Evolutionary conservation across 2,888 invertebrate genomes (phyloP), one percentile per base, ranked within the genome.

Genomic region (Lymantria dispar): DNA sequence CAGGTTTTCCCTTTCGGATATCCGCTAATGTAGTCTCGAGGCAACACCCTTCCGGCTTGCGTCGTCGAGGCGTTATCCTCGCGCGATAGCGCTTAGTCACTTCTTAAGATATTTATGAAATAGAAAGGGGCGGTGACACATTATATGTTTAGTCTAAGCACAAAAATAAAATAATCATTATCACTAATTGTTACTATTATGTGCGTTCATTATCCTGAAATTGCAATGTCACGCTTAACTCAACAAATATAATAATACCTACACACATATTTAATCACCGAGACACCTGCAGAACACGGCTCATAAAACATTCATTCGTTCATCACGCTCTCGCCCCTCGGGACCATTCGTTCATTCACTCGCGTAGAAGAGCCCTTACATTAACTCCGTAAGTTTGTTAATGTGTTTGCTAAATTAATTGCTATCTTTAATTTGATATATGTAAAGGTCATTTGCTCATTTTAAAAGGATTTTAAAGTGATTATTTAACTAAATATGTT

Each of bases 301-400:
- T 62, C 64, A 72, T 77, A 70, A 74, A 74, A 70, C 69, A 78
- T 74, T 77, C 70, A 76, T 66, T 74, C 65, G 67, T 68, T 77
- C 76, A 78, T 75, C 72, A 72, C 55, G 45, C 64, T 65, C 65
- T 46, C 52, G 50, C 61, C 75, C 58, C 64, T 15, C 22, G 68
- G 56, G 71, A 68, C 52, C 62, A 65, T 69, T 71, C 74, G 48
- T 61, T 66, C 62, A 56, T 52, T 58, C 56, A 36, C 45, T 46
- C 47, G 38, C 40, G 47, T 38, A 45, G 48, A 29, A 47, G 45
- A 45, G 33, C 43, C 29, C 45, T 22, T 46, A 48, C 67, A 69
- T 70, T 62, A 70, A 52, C 47, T 53, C 42, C 41, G 54, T 58
- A 57, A 58, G 58, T 56, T 53, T 50, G 53, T 58, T 60, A 59